Conservation (phyloP, 1,140 invertebrate species). For the Platyscapa corneri region DNA sequence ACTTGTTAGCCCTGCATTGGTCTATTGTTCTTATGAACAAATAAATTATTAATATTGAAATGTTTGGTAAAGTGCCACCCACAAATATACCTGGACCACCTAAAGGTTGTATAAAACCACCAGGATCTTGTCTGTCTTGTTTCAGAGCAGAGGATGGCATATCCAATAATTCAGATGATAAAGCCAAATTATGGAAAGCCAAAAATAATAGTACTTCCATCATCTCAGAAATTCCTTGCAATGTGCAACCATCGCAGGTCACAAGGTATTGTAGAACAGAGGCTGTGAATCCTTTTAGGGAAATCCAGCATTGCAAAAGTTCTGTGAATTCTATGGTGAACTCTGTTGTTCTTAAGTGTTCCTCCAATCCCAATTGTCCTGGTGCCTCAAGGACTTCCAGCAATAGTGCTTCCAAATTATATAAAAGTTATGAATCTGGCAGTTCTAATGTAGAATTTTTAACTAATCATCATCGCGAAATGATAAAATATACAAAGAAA, state of each 20-base stretch:
- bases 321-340: slow-evolving; percentile 33
- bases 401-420: slow-evolving; percentile 54
- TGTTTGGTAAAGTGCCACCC: slow-evolving; percentile 70
- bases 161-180: slow-evolving; percentile 61
- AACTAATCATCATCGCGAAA: slow-evolving; percentile 41
- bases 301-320: slow-evolving; percentile 51
- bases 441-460: slow-evolving; percentile 14
- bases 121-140: slow-evolving; percentile 57
- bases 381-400: slow-evolving; percentile 51
- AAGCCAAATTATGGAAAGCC: slow-evolving; percentile 59
- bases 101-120: slow-evolving; percentile 35
- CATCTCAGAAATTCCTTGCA: slow-evolving; percentile 56
- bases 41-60: slow-evolving; percentile 47
- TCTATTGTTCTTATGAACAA: not conserved
- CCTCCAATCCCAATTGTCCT: slow-evolving; percentile 56
- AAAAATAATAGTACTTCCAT: slow-evolving; percentile 31
- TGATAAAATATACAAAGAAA: slow-evolving; percentile 48
- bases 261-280: slow-evolving; percentile 58
- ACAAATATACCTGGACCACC: slow-evolving; percentile 63
- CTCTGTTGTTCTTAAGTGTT: slow-evolving; percentile 59
- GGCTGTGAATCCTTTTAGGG: slow-evolving; percentile 53
- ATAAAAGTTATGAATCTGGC: slow-evolving; percentile 38
- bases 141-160: slow-evolving; percentile 51
- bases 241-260: slow-evolving; percentile 52
- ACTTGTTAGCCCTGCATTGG: not conserved